Percentiles rank a stretch among this genome's conserved stretches.
These are phyloP conservation scores for Callithrix jacchus DNA, from an alignment of 2,113 vertebrate species.

Conservation along the genomic window DNA sequence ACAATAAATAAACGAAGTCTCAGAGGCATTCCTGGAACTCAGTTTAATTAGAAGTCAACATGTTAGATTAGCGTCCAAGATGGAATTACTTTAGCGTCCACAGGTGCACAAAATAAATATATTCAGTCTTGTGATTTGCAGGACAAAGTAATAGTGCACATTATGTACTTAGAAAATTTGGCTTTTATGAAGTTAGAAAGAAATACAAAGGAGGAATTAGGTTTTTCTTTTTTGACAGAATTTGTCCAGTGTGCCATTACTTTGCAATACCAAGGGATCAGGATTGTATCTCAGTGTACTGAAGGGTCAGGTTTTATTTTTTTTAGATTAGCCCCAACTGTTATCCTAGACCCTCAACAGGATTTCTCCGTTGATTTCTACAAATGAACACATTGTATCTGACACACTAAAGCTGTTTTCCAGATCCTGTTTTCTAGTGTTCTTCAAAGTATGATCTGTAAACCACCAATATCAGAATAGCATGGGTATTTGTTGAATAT, in stretches of 20 bases:
- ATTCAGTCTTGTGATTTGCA: slow-evolving; percentile 11
- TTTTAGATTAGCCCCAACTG: background rate
- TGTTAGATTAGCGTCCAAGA: too few species aligned
- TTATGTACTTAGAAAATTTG: background rate
- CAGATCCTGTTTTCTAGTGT: background rate
- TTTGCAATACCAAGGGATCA: background rate
- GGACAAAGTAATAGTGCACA: background rate
- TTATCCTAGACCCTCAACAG: background rate
- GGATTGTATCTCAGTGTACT: background rate
- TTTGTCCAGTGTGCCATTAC: background rate
- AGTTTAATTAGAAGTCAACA: too few species aligned
- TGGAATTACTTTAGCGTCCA: too few species aligned
- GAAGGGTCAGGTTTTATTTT: background rate
- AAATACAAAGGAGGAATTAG: background rate
- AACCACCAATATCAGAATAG: background rate
- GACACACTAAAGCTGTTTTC: background rate
- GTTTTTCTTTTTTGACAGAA: background rate
- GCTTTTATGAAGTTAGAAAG: background rate
- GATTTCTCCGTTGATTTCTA: background rate
- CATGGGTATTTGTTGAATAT: background rate
- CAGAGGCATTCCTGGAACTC: too few species aligned
- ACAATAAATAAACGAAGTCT: too few species aligned
- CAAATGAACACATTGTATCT: background rate
- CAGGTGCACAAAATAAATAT: background rate
- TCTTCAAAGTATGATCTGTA: slow-evolving; percentile 1